A percentile compares a stretch with the other conserved stretches of the same genome.
These are phyloP conservation scores for Oegoconia quadripuncta DNA, from an alignment of 2,888 invertebrate genomes.

Conservation along the genomic window DNA sequence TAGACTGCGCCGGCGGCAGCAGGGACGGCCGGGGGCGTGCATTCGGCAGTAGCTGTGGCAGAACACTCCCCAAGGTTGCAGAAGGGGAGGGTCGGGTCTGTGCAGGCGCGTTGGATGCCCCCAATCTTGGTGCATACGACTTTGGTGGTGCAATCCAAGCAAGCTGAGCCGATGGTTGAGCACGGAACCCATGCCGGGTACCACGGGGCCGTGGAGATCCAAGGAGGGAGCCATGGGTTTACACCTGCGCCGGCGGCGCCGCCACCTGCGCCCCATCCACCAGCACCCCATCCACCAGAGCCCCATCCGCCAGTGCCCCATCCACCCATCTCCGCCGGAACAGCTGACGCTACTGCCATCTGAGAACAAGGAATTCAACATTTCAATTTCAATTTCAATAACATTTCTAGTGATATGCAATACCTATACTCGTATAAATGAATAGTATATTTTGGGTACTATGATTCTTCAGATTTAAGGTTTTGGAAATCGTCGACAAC, in stretches of 20 bases:
- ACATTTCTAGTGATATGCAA: neutral
- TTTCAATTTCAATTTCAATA: neutral
- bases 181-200: constrained; percentile 60
- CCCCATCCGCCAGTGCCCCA: constrained; percentile 7
- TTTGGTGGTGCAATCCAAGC: constrained; percentile 58
- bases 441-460: neutral
- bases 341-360: constrained; percentile 48
- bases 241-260: constrained; percentile 32
- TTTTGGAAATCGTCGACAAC: neutral
- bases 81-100: constrained; percentile 59
- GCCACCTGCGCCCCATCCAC: constrained; percentile 20
- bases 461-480: neutral
- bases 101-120: constrained; percentile 50
- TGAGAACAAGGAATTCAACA: constrained; percentile 23
- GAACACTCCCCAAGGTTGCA: constrained; percentile 71
- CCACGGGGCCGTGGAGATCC: constrained; percentile 61
- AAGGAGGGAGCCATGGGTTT: constrained; percentile 65
- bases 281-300: too few relatives aligned
- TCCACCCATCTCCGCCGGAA: constrained; percentile 42
- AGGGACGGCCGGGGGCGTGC: constrained; percentile 33
- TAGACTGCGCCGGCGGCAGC: constrained; percentile 20
- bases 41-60: constrained; percentile 58
- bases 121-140: constrained; percentile 63
- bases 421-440: neutral
- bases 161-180: constrained; percentile 47